Evolutionary conservation across 2,113 vertebrate species (phyloP).

Genomic region (Mesembrinibis cayennensis): DNA sequence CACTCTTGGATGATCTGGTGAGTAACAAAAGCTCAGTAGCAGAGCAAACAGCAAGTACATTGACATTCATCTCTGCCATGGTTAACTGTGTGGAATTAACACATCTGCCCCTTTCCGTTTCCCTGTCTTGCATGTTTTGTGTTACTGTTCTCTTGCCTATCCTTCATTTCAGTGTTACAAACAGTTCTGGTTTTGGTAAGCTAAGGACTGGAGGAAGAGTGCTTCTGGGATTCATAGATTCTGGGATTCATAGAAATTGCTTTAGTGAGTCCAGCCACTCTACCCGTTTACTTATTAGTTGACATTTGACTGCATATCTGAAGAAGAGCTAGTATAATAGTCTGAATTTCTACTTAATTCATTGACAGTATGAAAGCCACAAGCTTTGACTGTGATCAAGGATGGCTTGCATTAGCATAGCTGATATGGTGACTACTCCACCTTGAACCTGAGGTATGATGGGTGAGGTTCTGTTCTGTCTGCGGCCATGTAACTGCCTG

Average conservation of each 20-base stretch:
- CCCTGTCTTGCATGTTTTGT: neutral
- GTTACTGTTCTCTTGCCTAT: neutral
- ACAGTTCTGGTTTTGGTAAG: neutral
- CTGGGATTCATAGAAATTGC: neutral
- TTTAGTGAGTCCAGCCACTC: neutral
- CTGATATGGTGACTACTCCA: neutral
- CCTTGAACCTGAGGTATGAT: neutral
- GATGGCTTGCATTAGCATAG: neutral
- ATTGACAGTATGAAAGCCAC: neutral
- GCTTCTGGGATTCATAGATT: neutral
- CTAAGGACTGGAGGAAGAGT: neutral
- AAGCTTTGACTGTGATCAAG: neutral
- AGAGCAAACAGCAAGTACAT: neutral
- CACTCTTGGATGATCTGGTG: constrained; percentile 95
- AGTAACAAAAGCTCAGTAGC: constrained; percentile 21
- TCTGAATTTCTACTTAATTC: neutral
- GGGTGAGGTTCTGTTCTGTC: neutral
- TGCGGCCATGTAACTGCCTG: neutral
- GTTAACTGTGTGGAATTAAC: neutral
- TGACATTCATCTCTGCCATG: neutral
- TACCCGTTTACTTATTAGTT: neutral
- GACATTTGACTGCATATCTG: neutral
- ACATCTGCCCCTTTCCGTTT: neutral
- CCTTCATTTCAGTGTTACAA: neutral
- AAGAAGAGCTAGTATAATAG: neutral